A percentile compares a stretch with the other conserved stretches of the same genome.
phyloP scores from a whole-genome alignment of 2,888 invertebrate species.

The Fragum whitleyi region DNA sequence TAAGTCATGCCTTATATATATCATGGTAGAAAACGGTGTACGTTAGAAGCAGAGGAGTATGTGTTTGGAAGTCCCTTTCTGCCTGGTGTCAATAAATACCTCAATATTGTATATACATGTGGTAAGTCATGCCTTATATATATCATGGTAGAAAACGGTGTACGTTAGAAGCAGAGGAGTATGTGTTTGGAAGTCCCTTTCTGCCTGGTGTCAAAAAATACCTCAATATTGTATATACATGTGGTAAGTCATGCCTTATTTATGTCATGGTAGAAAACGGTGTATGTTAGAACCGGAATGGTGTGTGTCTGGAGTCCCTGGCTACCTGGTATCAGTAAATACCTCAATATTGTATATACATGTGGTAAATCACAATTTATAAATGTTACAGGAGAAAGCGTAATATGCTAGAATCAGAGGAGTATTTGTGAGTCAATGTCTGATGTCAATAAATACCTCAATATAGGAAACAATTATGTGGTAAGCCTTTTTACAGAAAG shows the following conservation, averaged over 20 bases:
- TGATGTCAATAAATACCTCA: slow-evolving; percentile 84
- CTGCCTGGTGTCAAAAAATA: slow-evolving; percentile 82
- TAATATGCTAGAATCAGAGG: slow-evolving; percentile 80
- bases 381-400: slow-evolving; percentile 86
- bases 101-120: slow-evolving; percentile 85
- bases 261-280: slow-evolving; percentile 86
- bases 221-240: slow-evolving; percentile 84
- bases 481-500: too few relatives aligned
- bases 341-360: slow-evolving; percentile 84
- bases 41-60: slow-evolving; percentile 77
- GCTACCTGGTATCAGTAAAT: slow-evolving; percentile 82
- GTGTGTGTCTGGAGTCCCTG: slow-evolving; percentile 84
- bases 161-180: slow-evolving; percentile 77
- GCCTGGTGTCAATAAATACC: slow-evolving; percentile 82
- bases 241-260: slow-evolving; percentile 80
- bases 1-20: slow-evolving; percentile 85
- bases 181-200: slow-evolving; percentile 84
- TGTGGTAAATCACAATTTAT: slow-evolving; percentile 82
- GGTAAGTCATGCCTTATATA: slow-evolving; percentile 77
- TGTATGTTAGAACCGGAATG: slow-evolving; percentile 81
- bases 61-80: slow-evolving; percentile 84
- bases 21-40: slow-evolving; percentile 84
- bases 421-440: slow-evolving; percentile 82
- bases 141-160: slow-evolving; percentile 86
- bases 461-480: slow-evolving; percentile 85